Conservation (phyloP, 2,797 vertebrate genomes). For the Sebastolobus altivelis region DNA sequence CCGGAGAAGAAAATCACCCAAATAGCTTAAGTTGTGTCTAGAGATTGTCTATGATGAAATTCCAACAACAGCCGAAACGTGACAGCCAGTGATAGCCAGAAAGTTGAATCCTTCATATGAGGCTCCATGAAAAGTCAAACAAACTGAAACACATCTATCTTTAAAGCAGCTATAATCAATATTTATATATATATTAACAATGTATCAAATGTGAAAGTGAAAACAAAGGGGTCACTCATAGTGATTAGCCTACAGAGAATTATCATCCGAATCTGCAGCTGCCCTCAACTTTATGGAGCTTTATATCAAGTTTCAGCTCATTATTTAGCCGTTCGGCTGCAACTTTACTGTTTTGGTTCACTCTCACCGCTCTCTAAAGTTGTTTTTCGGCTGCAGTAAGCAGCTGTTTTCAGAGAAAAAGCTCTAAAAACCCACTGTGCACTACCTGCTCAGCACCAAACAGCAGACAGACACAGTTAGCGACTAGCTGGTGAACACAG, state of each 20-base stretch:
- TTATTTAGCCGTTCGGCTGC: background rate
- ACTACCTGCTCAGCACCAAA: background rate
- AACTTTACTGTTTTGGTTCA: background rate
- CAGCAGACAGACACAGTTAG: background rate
- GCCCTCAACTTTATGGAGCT: background rate
- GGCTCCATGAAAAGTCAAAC: background rate
- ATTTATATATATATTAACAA: background rate
- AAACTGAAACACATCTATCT: background rate
- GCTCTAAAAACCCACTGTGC: background rate
- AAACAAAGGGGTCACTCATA: background rate
- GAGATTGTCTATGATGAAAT: conserved; percentile 1
- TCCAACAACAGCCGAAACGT: background rate
- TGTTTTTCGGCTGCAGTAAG: background rate
- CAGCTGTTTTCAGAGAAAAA: background rate
- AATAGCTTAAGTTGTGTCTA: background rate
- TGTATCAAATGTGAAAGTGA: background rate
- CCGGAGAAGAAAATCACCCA: background rate
- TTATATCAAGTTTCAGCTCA: background rate
- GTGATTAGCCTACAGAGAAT: background rate
- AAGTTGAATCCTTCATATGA: conserved; percentile 1
- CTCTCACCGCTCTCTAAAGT: background rate
- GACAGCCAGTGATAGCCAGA: background rate
- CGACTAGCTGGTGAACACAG: background rate
- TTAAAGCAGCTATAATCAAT: background rate
- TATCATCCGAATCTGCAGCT: background rate